These are phyloP conservation scores for Volucella zonaria DNA, from an alignment of 2,888 invertebrate species.

Conservation along the genomic window DNA sequence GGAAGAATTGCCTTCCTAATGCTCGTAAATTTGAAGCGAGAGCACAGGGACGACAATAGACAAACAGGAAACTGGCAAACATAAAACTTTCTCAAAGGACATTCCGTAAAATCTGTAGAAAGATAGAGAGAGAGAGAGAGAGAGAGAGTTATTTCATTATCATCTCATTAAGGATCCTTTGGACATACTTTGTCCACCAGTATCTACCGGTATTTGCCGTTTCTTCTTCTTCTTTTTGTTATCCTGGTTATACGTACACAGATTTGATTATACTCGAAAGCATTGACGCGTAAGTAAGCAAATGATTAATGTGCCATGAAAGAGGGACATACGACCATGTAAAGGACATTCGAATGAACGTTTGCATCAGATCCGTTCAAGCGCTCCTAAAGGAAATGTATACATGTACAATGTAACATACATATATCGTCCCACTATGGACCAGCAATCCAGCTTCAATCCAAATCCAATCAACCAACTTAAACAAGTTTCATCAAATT, in stretches of 20 bases:
- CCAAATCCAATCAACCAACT: neutral
- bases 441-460: too few species aligned
- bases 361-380: neutral
- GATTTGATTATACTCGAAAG: conserved; percentile 40
- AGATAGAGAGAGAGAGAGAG: neutral
- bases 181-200: neutral
- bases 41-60: neutral
- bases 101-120: neutral
- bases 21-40: conserved; percentile 6
- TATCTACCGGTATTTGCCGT: neutral
- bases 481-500: conserved; percentile 7
- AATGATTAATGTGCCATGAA: conserved; percentile 41
- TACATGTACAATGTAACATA: neutral
- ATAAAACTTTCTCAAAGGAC: conserved; percentile 4
- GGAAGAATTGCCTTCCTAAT: neutral
- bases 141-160: conserved; percentile 53
- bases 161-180: conserved; percentile 58
- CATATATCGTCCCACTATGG: too few species aligned
- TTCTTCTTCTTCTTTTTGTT: neutral
- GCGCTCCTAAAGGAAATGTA: too few species aligned
- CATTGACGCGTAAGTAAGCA: conserved; percentile 48
- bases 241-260: neutral
- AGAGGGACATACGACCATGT: neutral
- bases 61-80: neutral
- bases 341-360: conserved; percentile 2